Evolutionary conservation across 1,140 invertebrate genomes (phyloP).

Genomic region (Aphis craccivora): DNA sequence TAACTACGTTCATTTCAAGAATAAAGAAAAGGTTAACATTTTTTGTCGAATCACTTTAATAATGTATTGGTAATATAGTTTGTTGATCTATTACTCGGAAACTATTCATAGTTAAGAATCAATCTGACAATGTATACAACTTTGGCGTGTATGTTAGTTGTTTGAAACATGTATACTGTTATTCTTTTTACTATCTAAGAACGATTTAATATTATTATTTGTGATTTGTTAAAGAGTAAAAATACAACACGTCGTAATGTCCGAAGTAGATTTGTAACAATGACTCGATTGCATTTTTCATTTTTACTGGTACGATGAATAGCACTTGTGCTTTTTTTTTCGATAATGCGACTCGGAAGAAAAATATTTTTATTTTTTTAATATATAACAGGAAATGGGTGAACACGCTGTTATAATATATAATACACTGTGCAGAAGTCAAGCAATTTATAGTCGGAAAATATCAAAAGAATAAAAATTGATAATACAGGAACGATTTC

Average conservation of each 20-base stretch:
- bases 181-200: neutral
- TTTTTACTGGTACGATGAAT: too few species aligned
- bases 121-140: neutral
- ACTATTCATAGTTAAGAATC: neutral
- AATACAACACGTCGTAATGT: neutral
- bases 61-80: too few species aligned
- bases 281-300: neutral
- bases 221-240: neutral
- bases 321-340: neutral
- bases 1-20: too few species aligned
- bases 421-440: neutral
- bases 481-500: neutral
- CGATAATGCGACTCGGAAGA: neutral
- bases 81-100: too few species aligned
- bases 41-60: too few species aligned
- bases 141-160: neutral
- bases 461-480: slow-evolving; percentile 5
- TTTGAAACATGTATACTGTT: neutral
- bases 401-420: neutral
- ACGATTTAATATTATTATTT: neutral
- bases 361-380: neutral
- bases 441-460: neutral
- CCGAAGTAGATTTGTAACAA: neutral
- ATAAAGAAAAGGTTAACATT: too few species aligned
- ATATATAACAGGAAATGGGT: neutral